phyloP scores from a whole-genome alignment of 2,113 vertebrate species.

The Malurus melanocephalus region DNA sequence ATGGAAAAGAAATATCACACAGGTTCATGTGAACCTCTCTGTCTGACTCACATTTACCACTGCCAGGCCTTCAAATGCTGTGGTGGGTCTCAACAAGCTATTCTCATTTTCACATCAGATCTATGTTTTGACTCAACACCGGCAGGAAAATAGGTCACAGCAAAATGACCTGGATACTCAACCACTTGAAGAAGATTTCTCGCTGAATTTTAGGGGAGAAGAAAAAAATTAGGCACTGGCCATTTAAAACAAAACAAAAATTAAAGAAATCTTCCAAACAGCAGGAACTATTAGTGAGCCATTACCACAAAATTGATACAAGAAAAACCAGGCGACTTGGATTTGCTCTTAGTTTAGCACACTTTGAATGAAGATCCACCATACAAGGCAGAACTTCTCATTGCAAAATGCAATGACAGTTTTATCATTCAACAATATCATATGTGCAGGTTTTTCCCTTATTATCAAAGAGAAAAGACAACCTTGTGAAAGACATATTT shows the following conservation, averaged over 20 bases:
- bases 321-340: background rate
- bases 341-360: background rate
- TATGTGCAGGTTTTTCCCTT: fast-evolving
- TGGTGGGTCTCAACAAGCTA: background rate
- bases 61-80: background rate
- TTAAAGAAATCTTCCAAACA: background rate
- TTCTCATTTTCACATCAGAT: constrained; percentile 31
- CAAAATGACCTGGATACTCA: background rate
- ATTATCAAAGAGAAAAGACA: background rate
- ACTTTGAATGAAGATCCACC: background rate
- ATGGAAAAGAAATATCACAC: background rate
- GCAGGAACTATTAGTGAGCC: background rate
- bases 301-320: background rate
- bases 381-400: background rate
- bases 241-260: background rate
- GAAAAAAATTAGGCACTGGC: background rate
- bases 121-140: constrained; percentile 17
- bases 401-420: background rate
- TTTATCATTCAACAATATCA: background rate
- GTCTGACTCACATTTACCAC: constrained; percentile 21
- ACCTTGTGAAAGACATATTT: background rate
- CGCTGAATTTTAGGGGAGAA: background rate
- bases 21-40: background rate
- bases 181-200: background rate
- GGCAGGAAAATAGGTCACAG: constrained; percentile 17